Evolutionary conservation across 2,888 invertebrate species (phyloP).

Genomic region (Trissolcus japonicus): DNA sequence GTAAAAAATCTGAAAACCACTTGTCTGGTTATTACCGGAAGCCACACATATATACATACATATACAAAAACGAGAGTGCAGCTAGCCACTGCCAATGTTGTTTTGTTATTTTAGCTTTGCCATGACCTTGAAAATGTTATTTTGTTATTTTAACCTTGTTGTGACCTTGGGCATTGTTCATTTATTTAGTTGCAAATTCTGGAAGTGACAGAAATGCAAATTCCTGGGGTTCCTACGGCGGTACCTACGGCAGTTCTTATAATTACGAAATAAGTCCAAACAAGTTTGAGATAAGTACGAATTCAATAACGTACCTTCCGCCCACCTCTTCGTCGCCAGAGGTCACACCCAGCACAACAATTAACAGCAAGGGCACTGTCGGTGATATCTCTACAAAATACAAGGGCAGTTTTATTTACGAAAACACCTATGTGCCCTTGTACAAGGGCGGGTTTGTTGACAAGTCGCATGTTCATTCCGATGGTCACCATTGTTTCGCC

Average conservation of each 20-base stretch:
- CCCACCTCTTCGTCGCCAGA: constrained; percentile 30
- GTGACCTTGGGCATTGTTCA: neutral
- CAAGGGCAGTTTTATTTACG: constrained; percentile 62
- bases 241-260: constrained; percentile 78
- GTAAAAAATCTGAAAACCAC: no score
- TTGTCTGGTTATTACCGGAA: no score
- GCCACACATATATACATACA: no score
- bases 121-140: no score
- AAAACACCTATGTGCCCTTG: constrained; percentile 59
- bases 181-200: constrained; percentile 17
- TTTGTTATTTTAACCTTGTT: no score
- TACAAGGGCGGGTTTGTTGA: constrained; percentile 44
- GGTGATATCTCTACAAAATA: constrained; percentile 58
- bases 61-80: no score
- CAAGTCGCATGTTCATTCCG: constrained; percentile 4
- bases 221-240: constrained; percentile 81
- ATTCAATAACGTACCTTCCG: constrained; percentile 57
- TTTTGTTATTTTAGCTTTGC: no score
- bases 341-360: constrained; percentile 14
- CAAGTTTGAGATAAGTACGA: constrained; percentile 33
- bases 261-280: constrained; percentile 59
- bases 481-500: constrained; percentile 82
- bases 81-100: no score
- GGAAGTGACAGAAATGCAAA: constrained; percentile 14
- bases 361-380: constrained; percentile 20